These are phyloP conservation scores for Agrochola lychnidis DNA, from an alignment of 2,888 invertebrate genomes.

Conservation along the genomic window DNA sequence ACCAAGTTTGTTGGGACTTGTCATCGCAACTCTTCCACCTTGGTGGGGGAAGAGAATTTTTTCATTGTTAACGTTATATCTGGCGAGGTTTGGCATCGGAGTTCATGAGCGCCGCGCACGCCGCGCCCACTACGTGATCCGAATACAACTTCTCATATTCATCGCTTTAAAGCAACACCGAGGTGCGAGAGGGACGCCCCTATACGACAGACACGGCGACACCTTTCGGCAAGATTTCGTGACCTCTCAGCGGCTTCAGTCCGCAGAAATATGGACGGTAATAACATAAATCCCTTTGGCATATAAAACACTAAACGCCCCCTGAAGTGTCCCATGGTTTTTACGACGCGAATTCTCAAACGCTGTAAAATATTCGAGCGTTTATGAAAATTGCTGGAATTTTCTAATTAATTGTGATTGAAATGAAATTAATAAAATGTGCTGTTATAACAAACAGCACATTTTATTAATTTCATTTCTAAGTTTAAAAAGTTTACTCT, in stretches of 20 bases:
- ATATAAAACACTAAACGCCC: slow-evolving; percentile 91
- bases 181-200: slow-evolving; percentile 78
- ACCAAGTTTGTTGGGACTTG: slow-evolving; percentile 87
- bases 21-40: slow-evolving; percentile 89
- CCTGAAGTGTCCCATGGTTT: slow-evolving; percentile 86
- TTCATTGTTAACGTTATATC: slow-evolving; percentile 88
- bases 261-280: slow-evolving; percentile 90
- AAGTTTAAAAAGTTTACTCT: background rate
- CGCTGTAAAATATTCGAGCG: slow-evolving; percentile 77
- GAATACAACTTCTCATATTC: slow-evolving; percentile 89
- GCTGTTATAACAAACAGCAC: slow-evolving; percentile 37
- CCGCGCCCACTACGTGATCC: slow-evolving; percentile 85
- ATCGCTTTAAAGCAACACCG: slow-evolving; percentile 86
- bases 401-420: slow-evolving; percentile 69
- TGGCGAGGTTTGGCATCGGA: slow-evolving; percentile 86
- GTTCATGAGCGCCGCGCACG: slow-evolving; percentile 88
- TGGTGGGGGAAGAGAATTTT: slow-evolving; percentile 78
- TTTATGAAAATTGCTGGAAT: slow-evolving; percentile 80
- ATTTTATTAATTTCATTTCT: slow-evolving; percentile 33
- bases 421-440: too few relatives aligned
- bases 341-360: slow-evolving; percentile 78
- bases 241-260: slow-evolving; percentile 90
- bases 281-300: slow-evolving; percentile 91
- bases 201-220: slow-evolving; percentile 75
- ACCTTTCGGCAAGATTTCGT: slow-evolving; percentile 87